Percentiles rank a stretch among this genome's conserved stretches.
phyloP scores from a whole-genome alignment of 92 coral and sea anemone genomes.

The Bergia puertoricense region DNA sequence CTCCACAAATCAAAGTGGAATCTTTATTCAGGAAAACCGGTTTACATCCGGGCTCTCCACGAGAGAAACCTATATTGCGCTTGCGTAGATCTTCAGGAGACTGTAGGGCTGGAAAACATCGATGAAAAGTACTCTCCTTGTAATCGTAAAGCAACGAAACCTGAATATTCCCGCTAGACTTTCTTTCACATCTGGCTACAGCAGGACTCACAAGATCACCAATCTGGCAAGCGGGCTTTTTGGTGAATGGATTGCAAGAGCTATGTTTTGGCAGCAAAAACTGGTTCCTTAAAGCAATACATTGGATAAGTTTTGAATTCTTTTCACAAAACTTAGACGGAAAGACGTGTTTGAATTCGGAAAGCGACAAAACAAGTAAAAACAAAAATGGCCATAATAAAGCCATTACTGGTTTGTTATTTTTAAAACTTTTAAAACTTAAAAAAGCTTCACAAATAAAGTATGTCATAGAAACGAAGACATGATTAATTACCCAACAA shows the following conservation, averaged over 20 bases:
- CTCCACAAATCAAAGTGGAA: constrained; percentile 76
- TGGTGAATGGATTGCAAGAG: constrained; percentile 75
- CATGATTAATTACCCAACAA: background rate
- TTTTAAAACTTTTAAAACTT: background rate
- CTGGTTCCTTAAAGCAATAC: constrained; percentile 80
- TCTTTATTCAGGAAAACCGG: constrained; percentile 44
- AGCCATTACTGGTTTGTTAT: constrained; percentile 1
- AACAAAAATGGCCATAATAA: background rate
- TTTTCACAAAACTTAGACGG: constrained; percentile 71
- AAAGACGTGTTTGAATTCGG: background rate
- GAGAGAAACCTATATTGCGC: constrained; percentile 74
- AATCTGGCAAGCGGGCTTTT: constrained; percentile 62
- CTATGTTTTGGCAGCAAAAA: constrained; percentile 76
- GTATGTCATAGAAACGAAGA: constrained; percentile 22
- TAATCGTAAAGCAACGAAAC: constrained; percentile 58
- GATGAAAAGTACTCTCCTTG: constrained; percentile 40
- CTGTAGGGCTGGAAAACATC: constrained; percentile 77
- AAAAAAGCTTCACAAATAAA: background rate
- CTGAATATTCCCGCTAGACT: constrained; percentile 59
- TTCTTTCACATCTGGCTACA: constrained; percentile 75
- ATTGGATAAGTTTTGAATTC: constrained; percentile 79
- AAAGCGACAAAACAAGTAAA: constrained; percentile 17
- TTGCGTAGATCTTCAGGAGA: constrained; percentile 60
- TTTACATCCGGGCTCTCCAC: constrained; percentile 83
- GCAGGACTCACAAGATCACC: constrained; percentile 87